These are phyloP conservation scores for Caracal caracal DNA, from an alignment of 2,113 vertebrate genomes.

Conservation along the genomic window DNA sequence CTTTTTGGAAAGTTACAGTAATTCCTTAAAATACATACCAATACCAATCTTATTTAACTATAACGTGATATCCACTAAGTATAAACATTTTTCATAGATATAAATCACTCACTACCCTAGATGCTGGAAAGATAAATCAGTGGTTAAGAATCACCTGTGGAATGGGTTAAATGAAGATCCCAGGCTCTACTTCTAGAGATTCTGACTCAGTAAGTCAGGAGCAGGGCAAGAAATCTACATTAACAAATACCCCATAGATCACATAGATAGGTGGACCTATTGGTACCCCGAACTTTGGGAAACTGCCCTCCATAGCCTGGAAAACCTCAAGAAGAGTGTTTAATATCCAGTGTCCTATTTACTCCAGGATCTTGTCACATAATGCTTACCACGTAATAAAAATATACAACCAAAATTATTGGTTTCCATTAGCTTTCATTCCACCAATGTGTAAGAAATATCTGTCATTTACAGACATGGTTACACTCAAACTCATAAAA, in stretches of 20 bases:
- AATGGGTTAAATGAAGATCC: background rate
- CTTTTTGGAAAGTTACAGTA: background rate
- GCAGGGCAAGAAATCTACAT: background rate
- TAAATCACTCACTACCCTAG: background rate
- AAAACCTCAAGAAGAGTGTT: background rate
- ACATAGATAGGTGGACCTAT: background rate
- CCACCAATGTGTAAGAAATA: background rate
- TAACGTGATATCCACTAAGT: background rate
- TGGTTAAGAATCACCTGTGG: background rate
- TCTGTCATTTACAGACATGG: background rate
- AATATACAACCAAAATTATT: background rate
- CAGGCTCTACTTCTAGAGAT: background rate
- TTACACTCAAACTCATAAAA: background rate
- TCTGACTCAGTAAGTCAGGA: background rate
- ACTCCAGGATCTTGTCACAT: background rate
- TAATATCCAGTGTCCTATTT: background rate
- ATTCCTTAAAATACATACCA: background rate
- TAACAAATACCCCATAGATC: background rate
- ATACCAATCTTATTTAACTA: background rate
- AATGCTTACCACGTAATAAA: conserved; percentile 35
- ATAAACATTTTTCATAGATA: conserved; percentile 28
- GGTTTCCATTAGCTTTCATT: background rate
- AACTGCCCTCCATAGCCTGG: background rate
- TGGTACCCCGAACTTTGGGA: background rate
- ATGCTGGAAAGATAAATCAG: background rate